Evolutionary conservation across 2,113 vertebrate species (phyloP), one percentile per base, ranked within the genome.

Genomic region (Campylomormyrus tamandua): DNA sequence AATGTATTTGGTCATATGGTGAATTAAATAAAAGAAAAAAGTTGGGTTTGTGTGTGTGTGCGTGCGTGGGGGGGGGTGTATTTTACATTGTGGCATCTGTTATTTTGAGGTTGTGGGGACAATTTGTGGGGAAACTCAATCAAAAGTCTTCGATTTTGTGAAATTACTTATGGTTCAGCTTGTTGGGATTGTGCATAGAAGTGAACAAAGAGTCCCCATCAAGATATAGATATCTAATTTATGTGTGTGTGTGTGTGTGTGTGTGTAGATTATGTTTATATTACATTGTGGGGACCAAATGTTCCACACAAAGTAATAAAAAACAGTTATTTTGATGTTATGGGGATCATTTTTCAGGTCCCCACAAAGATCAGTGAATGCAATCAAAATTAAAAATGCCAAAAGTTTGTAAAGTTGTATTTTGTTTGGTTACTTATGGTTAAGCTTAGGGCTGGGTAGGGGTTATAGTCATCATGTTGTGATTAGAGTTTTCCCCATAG

Each of bases 1-100:
- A 48, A 84, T 84, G 83, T 84, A 84, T 84, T 84, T 84, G 83
- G 74, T 42, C 74, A 80, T 80, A 80, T 80, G 74, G 45, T 84
- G 83, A 84, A 84, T 84, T 84, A 84, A 84, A 84, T 84, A 48
- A 84, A 84, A 84, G 83, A 84, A 84, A 46, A 80, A 39, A 8
- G 21, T 17, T 48, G 42, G 8, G 7, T 21, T 24, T 9, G 35
- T 46, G 42, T 21, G 19, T 83, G 42, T 10, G 31, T 83, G 4
- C 0, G 35, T 10, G 35, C 3, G 9, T 80, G 74, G 21, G 13
- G n/a, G 39, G 35, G 35, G 17, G 74, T 13, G 27, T 66, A 66
- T 27, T n/a, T 66, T 66, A 66, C 58, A 10, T 66, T 66, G 58
- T 66, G 24, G 58, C 6, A n/a, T n/a, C 24, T 66, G 58, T 66